Base-by-base conservation (phyloP, 2,888 invertebrate genomes). In the Invenusta paracnida region DNA sequence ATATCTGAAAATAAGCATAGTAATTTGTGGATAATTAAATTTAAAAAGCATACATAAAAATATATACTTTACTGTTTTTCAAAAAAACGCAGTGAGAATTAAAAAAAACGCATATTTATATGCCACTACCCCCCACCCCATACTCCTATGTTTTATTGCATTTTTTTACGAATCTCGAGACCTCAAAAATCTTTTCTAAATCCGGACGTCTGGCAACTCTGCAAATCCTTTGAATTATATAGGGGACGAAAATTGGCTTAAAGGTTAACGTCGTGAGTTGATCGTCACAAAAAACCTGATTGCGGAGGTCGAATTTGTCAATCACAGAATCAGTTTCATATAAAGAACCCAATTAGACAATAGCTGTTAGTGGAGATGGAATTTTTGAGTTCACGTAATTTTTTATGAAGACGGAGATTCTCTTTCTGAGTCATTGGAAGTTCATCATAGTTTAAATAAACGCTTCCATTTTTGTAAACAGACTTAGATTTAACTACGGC, bases 331-430 rank as follows among this genome's bases (percentile, higher is more conserved):
- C 73, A 73, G 5, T 23, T 73, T 73, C 23, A 23, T 73, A 73
- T 73, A 73, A 73, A 73, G 73, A 73, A 73, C 73, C 73, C 23
- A 73, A 25, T 13, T 23, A 23, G 73, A 13, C 23, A 13, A 23
- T 73, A 73, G 73, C 27, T 73, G 25, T 23, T 73, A 73, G 73
- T 73, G 27, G 73, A 73, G 25, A 13, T 73, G 17, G 27, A 73
- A 73, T 73, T 73, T 23, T 73, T 73, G 73, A 73, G 73, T 73
- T 73, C 73, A 23, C 73, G 73, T 73, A 73, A 73, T 73, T 73
- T 73, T 48, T 5, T 73, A 73, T 23, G 73, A 73, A 73, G 73
- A 23, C 73, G 73, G 17, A 73, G 73, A 73, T 73, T 73, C 23
- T 73, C 11, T 73, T 73, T 73, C 23, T 73, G 23, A 73, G 73